Base-by-base conservation (phyloP, 1,140 invertebrate species). In the Agrypnia vestita region DNA sequence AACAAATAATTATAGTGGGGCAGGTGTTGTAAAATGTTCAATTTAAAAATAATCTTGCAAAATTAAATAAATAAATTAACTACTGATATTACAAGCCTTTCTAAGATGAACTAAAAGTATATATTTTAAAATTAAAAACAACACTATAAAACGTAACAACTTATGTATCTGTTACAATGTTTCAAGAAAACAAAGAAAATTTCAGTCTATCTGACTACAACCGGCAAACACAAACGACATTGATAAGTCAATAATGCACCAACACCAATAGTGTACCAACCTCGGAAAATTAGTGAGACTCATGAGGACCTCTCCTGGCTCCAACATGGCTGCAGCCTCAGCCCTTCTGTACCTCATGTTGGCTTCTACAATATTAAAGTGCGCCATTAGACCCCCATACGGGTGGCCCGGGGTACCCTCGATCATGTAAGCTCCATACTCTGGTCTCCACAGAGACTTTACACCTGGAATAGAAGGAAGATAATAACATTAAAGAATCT, bases 361-460 rank as follows among this genome's bases (percentile, higher is more conserved):
- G 0, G 96, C 95, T 88, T 99, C 98, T 7, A 99, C 98, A 78
- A 98, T 93, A 87, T 99, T 99, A 86, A 99, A 99, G 90, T 99
- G 97, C 7, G 97, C 96, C 84, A 99, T 90, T 12, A 98, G 89
- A 1, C 97, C 96, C 43, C 96, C 96, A 85, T 97, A 97, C 0
- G 98, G 98, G 85, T 96, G 94, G 10, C 98, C 98, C 15, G 99
- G 99, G 1, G 98, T 99, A n/a, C 98, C 98, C 91, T 99, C 99
- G 62, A 99, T 92, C 98, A 99, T 99, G 85, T 99, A 99, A 62
- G 96, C 94, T 35, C 96, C 98, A 92, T 98, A 99, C 90, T 99
- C 98, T 15, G 98, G 98, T 69, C 97, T 92, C 98, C 98, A 99
- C 17, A 98, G 87, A 4, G 95, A 97, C 85, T 96, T 96, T 7